Evolutionary conservation across 2,888 invertebrate genomes (phyloP), one percentile per base, ranked within the genome.

Genomic region (Ryuthela nishihirai): DNA sequence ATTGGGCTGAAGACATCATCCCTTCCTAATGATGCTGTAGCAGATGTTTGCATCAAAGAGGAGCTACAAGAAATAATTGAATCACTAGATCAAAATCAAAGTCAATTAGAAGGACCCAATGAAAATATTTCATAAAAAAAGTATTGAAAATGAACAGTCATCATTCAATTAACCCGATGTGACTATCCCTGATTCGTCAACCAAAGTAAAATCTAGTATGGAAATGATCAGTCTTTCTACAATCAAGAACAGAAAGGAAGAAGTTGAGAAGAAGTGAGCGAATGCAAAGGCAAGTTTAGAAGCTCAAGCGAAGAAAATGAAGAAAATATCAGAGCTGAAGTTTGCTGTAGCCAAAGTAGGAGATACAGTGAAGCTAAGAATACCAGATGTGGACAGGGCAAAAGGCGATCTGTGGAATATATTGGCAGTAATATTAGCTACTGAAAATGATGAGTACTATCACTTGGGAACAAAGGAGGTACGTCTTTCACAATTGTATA

Each of bases 11-110:
- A 34, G 17, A 35, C 32, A 6, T 47, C 21, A 10, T n/a, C 29
- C 10, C 25, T 47, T n/a, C 48, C 54, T 7, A 18, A 23, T 43
- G 43, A 42, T 15, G 41, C 52, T 21, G 15, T 52, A 32, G 23
- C 32, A 34, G 34, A 23, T 45, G 23, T 45, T 35, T 23, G 45
- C 4, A 35, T 35, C n/a, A 35, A 45, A 35, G 34, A 32, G 25
- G 42, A 45, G 15, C 45, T 45, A 35, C 23, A 21, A 35, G 35
- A 34, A 4, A 35, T 21, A 45, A 35, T 21, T 23, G 23, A 45
- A 3, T 23, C 45, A 45, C n/a, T n/a, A n/a, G n/a, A n/a, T n/a
- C n/a, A n/a, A n/a, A n/a, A n/a, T n/a, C n/a, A n/a, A n/a, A n/a
- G n/a, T n/a, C n/a, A n/a, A n/a, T n/a, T n/a, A n/a, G n/a, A n/a